These are phyloP conservation scores for Heliconius hermathena DNA, from an alignment of 1,140 invertebrate genomes.

Conservation along the genomic window DNA sequence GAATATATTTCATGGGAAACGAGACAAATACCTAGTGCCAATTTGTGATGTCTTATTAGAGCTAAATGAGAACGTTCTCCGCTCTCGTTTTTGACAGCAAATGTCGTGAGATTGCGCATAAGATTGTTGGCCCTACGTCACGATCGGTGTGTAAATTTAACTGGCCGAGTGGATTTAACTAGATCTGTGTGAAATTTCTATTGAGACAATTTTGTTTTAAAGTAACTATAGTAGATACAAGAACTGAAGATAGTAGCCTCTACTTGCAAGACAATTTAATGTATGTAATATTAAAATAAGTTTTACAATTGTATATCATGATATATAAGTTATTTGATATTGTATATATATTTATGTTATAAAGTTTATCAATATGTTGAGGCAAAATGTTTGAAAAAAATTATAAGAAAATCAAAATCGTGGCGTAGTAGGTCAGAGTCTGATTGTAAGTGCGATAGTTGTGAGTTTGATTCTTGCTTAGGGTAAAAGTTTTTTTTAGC, in stretches of 20 bases:
- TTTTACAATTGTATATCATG: too few species aligned
- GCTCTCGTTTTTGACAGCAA: slow-evolving; percentile 63
- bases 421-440: too few species aligned
- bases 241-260: neutral
- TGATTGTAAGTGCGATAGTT: too few species aligned
- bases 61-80: slow-evolving; percentile 49
- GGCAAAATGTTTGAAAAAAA: too few species aligned
- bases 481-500: too few species aligned
- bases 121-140: slow-evolving; percentile 58
- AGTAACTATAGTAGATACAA: neutral
- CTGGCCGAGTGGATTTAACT: slow-evolving; percentile 1
- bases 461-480: too few species aligned
- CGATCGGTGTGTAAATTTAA: slow-evolving; percentile 44
- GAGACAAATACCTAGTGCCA: slow-evolving; percentile 54
- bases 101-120: slow-evolving; percentile 70
- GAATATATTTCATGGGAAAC: slow-evolving; percentile 54
- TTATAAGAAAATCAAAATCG: too few species aligned
- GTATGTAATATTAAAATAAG: too few species aligned
- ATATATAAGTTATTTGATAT: too few species aligned
- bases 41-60: slow-evolving; percentile 62
- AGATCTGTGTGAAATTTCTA: slow-evolving; percentile 2
- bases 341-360: too few species aligned
- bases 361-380: too few species aligned
- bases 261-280: neutral
- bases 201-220: slow-evolving; percentile 5